Conservation (phyloP, 1,140 invertebrate genomes). For the Eupeodes corollae region DNA sequence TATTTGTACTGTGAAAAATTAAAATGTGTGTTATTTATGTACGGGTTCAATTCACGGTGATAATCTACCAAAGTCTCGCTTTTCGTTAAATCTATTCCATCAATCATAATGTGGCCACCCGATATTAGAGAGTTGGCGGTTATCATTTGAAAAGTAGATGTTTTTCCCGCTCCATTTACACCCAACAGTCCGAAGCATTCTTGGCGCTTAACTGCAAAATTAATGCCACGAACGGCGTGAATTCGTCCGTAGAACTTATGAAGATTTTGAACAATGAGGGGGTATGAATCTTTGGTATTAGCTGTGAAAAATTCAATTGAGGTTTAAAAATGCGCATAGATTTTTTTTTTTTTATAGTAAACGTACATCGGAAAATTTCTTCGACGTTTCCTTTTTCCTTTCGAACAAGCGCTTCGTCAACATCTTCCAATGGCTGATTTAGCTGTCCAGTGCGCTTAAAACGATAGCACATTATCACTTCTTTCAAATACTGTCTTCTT, state of each 20-base stretch:
- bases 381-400: slow-evolving; percentile 12
- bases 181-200: slow-evolving; percentile 79
- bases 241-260: slow-evolving; percentile 23
- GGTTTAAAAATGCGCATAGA: not conserved
- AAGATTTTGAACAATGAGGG: slow-evolving; percentile 27
- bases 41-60: not conserved
- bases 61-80: slow-evolving; percentile 10
- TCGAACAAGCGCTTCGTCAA: slow-evolving; percentile 3
- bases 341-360: not conserved
- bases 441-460: not conserved
- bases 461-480: slow-evolving; percentile 5
- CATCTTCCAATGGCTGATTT: not conserved
- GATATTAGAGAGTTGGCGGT: slow-evolving; percentile 47
- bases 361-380: slow-evolving; percentile 8
- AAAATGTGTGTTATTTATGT: not conserved
- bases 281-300: slow-evolving; percentile 10
- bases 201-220: slow-evolving; percentile 57
- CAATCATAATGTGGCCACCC: slow-evolving; percentile 19
- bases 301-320: slow-evolving; percentile 2
- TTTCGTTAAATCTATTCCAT: slow-evolving; percentile 20
- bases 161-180: slow-evolving; percentile 79
- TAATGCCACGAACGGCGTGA: slow-evolving; percentile 56
- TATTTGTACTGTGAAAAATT: slow-evolving; percentile 16
- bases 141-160: slow-evolving; percentile 76
- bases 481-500: slow-evolving; percentile 9